phyloP scores from a whole-genome alignment of 2,888 invertebrate species.

The Allacma fusca region DNA sequence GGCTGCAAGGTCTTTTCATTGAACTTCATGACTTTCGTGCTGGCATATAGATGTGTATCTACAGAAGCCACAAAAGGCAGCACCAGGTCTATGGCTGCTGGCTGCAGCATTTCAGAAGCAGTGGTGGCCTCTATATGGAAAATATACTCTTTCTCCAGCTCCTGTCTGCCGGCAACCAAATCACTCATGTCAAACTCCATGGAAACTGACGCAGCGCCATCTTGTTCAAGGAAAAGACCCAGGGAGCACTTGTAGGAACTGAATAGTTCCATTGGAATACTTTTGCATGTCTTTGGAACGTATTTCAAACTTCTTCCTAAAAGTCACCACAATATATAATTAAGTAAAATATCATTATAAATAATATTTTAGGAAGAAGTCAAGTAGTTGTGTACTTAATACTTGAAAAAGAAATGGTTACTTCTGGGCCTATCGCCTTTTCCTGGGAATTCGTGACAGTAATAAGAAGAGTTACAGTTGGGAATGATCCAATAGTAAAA shows the following conservation, averaged over 20 bases:
- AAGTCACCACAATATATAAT: too few species aligned
- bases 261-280: neutral
- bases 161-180: constrained; percentile 29
- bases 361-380: neutral
- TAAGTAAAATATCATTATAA: neutral
- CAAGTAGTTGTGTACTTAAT: too few species aligned
- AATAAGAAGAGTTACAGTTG: constrained; percentile 38
- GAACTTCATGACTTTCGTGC: constrained; percentile 1
- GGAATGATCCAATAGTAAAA: constrained; percentile 63
- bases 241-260: constrained; percentile 39
- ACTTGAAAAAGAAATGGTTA: constrained; percentile 22
- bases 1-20: constrained; percentile 13
- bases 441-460: constrained; percentile 21
- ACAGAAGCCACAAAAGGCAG: constrained; percentile 25
- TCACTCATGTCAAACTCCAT: constrained; percentile 53
- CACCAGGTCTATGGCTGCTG: neutral
- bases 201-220: constrained; percentile 12
- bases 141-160: constrained; percentile 29
- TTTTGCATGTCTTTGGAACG: constrained; percentile 45
- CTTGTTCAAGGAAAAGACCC: constrained; percentile 43
- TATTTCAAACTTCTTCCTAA: constrained; percentile 24
- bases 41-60: constrained; percentile 26
- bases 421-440: constrained; percentile 1
- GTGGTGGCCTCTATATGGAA: constrained; percentile 49
- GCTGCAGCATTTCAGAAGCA: constrained; percentile 38